Base-by-base conservation (phyloP, 2,113 vertebrate genomes). In the Pyxicephalus adspersus region DNA sequence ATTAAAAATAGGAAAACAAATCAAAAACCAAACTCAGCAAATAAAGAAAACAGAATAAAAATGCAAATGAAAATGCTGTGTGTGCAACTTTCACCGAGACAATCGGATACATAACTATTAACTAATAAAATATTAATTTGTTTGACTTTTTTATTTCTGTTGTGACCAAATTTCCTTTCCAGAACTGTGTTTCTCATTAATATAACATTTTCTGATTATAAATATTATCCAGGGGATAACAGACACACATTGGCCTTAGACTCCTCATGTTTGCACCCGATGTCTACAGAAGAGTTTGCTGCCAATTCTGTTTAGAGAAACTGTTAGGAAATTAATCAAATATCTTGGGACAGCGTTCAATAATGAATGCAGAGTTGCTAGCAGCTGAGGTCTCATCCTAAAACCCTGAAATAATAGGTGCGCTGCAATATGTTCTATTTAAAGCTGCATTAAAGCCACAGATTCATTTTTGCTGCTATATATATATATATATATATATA, bases 171-270 rank as follows among this genome's bases (percentile, higher is more conserved):
- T 55, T 66, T 17, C 20, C 22, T 50, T 52, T 52, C 51, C 18
- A 17, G 34, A 66, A 61, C 63, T 74, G 60, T 52, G 22, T 26
- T 50, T 73, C 26, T n/a, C 71, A 22, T 74, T 81, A 34, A 58
- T 66, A 75, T 65, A 31, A 28, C 54, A 54, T 66, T 66, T 58
- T 29, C 16, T 28, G 28, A 45, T 71, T 71, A 63, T 22, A 80
- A 52, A 63, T 72, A 64, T 34, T 54, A 64, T 54, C 67, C 50
- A 20, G 66, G n/a, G 73, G 29, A 76, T 76, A 76, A 22, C 16
- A 51, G 38, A 60, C 16, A 67, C 31, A 22, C 11, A 55, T 68
- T 50, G 51, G 51, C 28, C 54, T 38, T 18, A 67, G 9, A 67
- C 50, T 7, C 13, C 25, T 55, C 25, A 2, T 38, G 61, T 66